These are phyloP conservation scores for Ctena decussata DNA, from an alignment of 2,888 invertebrate species.

Conservation along the genomic window DNA sequence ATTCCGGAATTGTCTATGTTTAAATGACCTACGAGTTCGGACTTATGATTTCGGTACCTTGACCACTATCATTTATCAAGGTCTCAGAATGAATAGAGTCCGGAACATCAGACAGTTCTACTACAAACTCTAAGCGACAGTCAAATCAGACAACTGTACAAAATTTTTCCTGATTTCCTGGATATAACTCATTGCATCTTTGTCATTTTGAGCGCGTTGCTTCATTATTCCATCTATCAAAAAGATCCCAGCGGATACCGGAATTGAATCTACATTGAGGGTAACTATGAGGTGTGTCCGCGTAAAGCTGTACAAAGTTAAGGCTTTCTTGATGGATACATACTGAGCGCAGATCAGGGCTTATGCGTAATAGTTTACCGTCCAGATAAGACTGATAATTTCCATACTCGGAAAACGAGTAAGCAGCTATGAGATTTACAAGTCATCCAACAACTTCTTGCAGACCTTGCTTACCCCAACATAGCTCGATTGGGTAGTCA, in stretches of 20 bases:
- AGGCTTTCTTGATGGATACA: slow-evolving; percentile 4
- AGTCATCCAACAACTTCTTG: background rate
- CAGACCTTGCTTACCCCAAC: slow-evolving; percentile 30
- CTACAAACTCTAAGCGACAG: slow-evolving; percentile 31
- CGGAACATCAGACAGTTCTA: background rate
- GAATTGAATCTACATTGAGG: slow-evolving; percentile 26
- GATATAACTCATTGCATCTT: slow-evolving; percentile 18
- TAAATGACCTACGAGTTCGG: no score
- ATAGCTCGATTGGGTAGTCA: slow-evolving; percentile 13
- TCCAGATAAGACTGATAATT: slow-evolving; percentile 28
- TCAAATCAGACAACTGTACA: slow-evolving; percentile 2
- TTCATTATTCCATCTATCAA: slow-evolving; percentile 12
- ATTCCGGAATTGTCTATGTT: no score
- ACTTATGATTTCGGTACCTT: no score
- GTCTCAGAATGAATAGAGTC: background rate
- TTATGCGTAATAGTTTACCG: background rate
- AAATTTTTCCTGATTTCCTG: slow-evolving; percentile 28
- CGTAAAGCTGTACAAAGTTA: slow-evolving; percentile 35
- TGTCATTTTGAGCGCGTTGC: background rate
- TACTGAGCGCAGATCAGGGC: slow-evolving; percentile 6
- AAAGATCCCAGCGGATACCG: slow-evolving; percentile 28
- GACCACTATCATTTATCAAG: no score
- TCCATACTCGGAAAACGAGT: slow-evolving; percentile 32
- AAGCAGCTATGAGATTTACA: slow-evolving; percentile 1
- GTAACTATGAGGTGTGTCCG: slow-evolving; percentile 28